A percentile compares a stretch with the other conserved stretches of the same genome.
Conservation (phyloP, 1,140 invertebrate genomes). For the Diuraphis noxia region DNA sequence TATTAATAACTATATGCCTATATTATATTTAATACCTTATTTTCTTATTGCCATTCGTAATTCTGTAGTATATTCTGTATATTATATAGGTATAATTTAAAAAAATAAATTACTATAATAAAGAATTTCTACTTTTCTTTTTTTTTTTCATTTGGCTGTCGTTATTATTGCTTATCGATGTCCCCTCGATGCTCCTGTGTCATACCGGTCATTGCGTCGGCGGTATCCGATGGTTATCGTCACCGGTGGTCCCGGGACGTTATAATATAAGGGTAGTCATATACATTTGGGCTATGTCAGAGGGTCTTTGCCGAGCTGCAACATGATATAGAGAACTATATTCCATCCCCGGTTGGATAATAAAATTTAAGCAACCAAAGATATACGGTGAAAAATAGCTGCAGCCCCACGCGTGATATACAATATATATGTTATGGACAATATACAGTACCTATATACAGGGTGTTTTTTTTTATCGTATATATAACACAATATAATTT, state of each 20-base stretch:
- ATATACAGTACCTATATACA: not conserved
- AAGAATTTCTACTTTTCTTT: not conserved
- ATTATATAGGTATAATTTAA: too few species aligned
- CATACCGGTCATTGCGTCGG: not conserved
- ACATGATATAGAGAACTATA: too few species aligned
- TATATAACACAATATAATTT: not conserved
- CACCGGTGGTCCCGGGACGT: not conserved
- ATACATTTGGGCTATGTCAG: not conserved
- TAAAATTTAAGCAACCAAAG: not conserved
- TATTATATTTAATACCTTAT: too few species aligned
- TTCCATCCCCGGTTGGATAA: too few species aligned
- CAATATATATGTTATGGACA: not conserved
- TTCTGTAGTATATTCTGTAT: too few species aligned
- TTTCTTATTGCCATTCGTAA: not conserved
- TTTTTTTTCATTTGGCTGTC: not conserved
- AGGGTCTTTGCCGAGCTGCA: not conserved
- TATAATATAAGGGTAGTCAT: not conserved
- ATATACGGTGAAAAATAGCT: not conserved
- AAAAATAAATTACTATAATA: not conserved
- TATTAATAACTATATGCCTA: too few species aligned
- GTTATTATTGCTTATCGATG: not conserved
- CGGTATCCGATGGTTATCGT: not conserved
- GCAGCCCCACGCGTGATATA: not conserved
- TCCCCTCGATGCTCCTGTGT: not conserved
- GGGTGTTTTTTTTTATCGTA: not conserved